These are phyloP conservation scores for Philopedon plagiatum DNA, from an alignment of 2,888 invertebrate genomes.

Conservation along the genomic window DNA sequence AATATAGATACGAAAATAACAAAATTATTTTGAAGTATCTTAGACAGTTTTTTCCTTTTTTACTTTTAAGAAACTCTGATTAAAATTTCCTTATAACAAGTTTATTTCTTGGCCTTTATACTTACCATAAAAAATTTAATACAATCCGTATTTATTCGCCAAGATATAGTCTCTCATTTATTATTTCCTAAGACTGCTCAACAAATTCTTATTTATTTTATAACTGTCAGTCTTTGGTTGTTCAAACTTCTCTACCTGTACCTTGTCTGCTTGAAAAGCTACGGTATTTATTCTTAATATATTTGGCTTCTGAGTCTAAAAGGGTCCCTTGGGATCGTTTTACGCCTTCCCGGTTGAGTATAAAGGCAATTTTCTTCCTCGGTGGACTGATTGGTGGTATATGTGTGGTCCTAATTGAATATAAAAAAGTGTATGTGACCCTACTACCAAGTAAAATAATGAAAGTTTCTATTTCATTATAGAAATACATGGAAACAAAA, in stretches of 20 bases:
- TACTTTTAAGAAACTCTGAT: too few species aligned
- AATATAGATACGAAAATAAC: too few species aligned
- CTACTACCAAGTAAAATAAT: neutral
- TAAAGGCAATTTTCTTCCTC: constrained; percentile 13
- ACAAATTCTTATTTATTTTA: neutral
- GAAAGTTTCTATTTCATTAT: too few species aligned
- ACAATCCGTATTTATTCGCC: too few species aligned
- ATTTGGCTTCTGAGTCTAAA: neutral
- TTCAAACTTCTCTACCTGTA: neutral
- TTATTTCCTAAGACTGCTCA: neutral
- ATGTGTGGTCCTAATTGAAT: neutral
- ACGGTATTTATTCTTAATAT: constrained; percentile 3
- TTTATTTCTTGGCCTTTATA: too few species aligned
- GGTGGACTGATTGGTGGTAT: constrained; percentile 9
- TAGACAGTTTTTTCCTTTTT: too few species aligned
- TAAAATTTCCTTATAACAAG: too few species aligned
- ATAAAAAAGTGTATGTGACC: neutral
- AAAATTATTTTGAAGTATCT: too few species aligned
- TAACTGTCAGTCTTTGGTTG: neutral
- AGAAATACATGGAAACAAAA: too few species aligned
- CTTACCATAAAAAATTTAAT: too few species aligned
- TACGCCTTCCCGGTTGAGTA: neutral
- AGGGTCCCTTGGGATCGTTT: constrained; percentile 9
- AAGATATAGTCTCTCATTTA: neutral
- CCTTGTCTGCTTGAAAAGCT: neutral